phyloP scores from a whole-genome alignment of 2,888 invertebrate genomes.

The Epirrhoe alternata region DNA sequence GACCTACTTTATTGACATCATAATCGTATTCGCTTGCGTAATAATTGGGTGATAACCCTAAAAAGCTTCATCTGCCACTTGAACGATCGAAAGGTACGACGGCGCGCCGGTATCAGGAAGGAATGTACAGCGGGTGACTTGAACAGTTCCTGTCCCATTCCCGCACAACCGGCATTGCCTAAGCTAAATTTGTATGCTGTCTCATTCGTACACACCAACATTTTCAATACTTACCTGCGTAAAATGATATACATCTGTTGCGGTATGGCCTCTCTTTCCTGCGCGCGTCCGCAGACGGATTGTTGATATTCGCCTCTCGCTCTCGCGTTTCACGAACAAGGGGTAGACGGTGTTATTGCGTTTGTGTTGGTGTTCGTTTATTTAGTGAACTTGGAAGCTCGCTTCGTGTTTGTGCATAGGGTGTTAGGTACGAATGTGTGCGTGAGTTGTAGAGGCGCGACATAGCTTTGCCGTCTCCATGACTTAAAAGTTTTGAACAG shows the following conservation, averaged over 20 bases:
- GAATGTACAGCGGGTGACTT: conserved; percentile 85
- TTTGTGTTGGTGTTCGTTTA: conserved; percentile 84
- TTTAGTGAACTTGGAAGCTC: conserved; percentile 85
- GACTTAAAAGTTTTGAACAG: conserved; percentile 84
- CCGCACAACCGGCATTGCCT: conserved; percentile 76
- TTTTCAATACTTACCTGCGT: conserved; percentile 85
- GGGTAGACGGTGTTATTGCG: conserved; percentile 81
- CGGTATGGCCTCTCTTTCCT: conserved; percentile 70
- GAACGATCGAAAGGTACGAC: conserved; percentile 85
- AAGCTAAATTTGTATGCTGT: conserved; percentile 77
- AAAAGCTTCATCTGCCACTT: conserved; percentile 85
- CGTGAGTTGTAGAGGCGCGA: conserved; percentile 84
- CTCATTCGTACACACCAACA: conserved; percentile 80
- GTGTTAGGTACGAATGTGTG: conserved; percentile 75
- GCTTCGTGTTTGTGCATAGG: conserved; percentile 83
- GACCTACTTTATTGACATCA: conserved; percentile 30
- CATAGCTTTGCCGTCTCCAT: conserved; percentile 85
- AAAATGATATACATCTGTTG: conserved; percentile 85
- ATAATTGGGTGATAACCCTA: conserved; percentile 76
- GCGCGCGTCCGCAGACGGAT: conserved; percentile 65
- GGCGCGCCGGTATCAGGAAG: conserved; percentile 83
- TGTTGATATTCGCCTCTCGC: conserved; percentile 81
- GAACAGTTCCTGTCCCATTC: conserved; percentile 80
- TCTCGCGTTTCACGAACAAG: conserved; percentile 79
- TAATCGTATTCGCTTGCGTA: conserved; percentile 39